Conservation (phyloP, 2,113 vertebrate species). For the Nothobranchius kuhntae region DNA sequence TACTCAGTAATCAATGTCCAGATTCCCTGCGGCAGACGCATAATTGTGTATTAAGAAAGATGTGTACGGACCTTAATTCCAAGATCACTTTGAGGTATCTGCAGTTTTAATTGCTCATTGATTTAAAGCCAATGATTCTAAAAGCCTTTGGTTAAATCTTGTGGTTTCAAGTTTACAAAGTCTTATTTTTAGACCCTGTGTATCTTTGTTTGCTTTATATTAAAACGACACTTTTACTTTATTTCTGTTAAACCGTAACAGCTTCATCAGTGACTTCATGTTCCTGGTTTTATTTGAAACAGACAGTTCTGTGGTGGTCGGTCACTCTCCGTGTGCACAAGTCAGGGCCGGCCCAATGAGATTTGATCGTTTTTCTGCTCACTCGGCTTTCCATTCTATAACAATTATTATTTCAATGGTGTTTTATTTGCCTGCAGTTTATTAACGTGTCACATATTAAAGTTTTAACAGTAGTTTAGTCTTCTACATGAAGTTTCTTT, state of each 20-base stretch:
- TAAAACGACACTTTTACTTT: not conserved
- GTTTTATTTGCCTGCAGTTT: not conserved
- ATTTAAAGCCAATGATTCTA: constrained; percentile 15
- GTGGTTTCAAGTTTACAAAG: not conserved
- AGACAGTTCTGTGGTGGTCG: not conserved
- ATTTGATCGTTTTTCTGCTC: not conserved
- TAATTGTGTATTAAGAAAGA: constrained; percentile 2
- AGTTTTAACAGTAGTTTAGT: not conserved
- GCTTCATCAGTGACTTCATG: not conserved
- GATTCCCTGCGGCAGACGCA: not conserved
- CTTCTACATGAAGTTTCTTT: not conserved
- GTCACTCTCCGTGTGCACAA: not conserved
- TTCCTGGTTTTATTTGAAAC: not conserved
- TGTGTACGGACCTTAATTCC: not conserved
- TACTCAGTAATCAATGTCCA: not conserved
- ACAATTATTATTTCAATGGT: not conserved
- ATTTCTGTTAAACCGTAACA: not conserved
- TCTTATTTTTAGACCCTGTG: not conserved
- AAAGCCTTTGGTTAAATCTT: not conserved
- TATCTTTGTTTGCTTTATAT: not conserved
- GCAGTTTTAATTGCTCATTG: constrained; percentile 5
- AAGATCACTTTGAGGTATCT: not conserved
- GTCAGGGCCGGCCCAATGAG: not conserved
- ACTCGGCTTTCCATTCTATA: not conserved
- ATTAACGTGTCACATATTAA: not conserved